Evolutionary conservation across 2,797 vertebrate genomes (phyloP), one percentile per base, ranked within the genome.

Genomic region (Trematomus bernacchii): DNA sequence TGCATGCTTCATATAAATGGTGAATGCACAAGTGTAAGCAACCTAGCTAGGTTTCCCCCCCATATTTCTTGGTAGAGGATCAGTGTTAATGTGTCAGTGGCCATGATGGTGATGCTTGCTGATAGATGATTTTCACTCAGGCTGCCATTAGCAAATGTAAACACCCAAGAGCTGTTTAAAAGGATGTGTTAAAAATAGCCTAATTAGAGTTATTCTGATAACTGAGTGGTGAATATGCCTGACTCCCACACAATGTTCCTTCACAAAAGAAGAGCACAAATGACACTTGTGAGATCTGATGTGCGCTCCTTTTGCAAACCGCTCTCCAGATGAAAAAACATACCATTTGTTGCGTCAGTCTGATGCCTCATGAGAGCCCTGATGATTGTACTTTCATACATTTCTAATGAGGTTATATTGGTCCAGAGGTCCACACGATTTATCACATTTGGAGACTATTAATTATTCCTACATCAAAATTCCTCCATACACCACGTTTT

Each of bases 171-270:
- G 89, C 91, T 87, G 85, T 93, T 90, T 79, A 90, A 87, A 86
- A 81, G 79, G 85, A 86, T 77, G 84, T 82, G 87, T 93, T 94
- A 94, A 94, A 94, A 94, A 94, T 94, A 94, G 89, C 85, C 91
- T 88, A 92, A 94, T 95, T 93, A 94, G 89, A 89, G 85, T 90
- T 85, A 91, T 92, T 91, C 85, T 86, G 80, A 88, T 93, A 85
- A 85, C 85, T 66, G 77, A 83, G 82, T 88, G 76, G 76, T 86
- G 90, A 91, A 91, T 85, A 76, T 88, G 84, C 80, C 87, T 57
- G 37, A 81, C 87, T 89, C 89, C 87, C 89, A 89, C 90, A 77
- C 83, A 80, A 53, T 90, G 79, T 79, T 88, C 77, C 68, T 80
- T 75, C 80, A 84, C 76, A 85, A 82, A 83, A 83, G 72, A 60